These are phyloP conservation scores for Drosophila imparisetae DNA, from an alignment of 2,888 invertebrate species.

Conservation along the genomic window DNA sequence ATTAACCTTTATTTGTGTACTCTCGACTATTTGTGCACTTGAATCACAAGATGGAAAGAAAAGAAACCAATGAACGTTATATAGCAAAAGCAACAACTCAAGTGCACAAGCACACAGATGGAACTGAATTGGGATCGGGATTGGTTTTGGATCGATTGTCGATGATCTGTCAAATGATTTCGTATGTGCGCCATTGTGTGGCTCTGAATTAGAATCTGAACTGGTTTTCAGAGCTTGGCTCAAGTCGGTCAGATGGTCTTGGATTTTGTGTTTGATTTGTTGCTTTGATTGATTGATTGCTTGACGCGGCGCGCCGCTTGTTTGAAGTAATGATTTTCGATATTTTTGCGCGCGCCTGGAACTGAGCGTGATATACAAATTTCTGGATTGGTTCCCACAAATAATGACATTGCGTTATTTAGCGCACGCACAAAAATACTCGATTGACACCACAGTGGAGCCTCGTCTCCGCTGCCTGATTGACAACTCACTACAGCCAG, in stretches of 20 bases:
- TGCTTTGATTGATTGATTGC: constrained; percentile 77
- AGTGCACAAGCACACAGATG: constrained; percentile 25
- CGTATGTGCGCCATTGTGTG: constrained; percentile 59
- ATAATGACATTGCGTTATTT: constrained; percentile 74
- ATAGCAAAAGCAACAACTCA: constrained; percentile 29
- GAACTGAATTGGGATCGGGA: constrained; percentile 13
- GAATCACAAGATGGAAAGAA: constrained; percentile 37
- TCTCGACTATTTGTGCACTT: constrained; percentile 57
- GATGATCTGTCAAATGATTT: constrained; percentile 63
- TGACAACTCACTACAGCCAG: constrained; percentile 60
- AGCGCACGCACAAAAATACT: constrained; percentile 25
- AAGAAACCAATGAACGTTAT: constrained; percentile 50
- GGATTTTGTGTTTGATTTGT: constrained; percentile 69
- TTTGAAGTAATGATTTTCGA: constrained; percentile 72
- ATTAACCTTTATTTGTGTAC: constrained; percentile 73
- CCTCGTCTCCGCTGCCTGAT: constrained; percentile 47
- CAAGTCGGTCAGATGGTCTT: constrained; percentile 21
- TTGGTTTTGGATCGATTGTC: constrained; percentile 31
- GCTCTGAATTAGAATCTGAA: constrained; percentile 38
- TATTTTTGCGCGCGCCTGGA: constrained; percentile 51
- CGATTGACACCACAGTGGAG: constrained; percentile 37
- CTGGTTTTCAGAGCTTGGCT: constrained; percentile 50
- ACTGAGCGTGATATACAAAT: constrained; percentile 53
- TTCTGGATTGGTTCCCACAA: constrained; percentile 76
- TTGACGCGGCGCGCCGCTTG: constrained; percentile 54